Percentiles rank a stretch among this genome's conserved stretches.
Evolutionary conservation across 2,888 invertebrate genomes (phyloP).

Genomic region (Monopis laevigella): DNA sequence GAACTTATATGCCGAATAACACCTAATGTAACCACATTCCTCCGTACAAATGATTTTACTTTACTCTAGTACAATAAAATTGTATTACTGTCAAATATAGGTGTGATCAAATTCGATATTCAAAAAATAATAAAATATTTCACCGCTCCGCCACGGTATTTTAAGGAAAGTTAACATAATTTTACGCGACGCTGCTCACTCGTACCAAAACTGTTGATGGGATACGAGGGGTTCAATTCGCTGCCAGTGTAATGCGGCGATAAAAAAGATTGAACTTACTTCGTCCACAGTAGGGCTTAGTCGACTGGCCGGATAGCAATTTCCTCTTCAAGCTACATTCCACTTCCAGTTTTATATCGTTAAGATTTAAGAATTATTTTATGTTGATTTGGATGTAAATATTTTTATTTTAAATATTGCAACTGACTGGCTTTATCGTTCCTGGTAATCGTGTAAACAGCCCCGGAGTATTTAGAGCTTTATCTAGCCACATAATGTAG

Average conservation of each 20-base stretch:
- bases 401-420: no score
- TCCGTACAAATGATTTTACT: no score
- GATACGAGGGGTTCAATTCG: slow-evolving; percentile 48
- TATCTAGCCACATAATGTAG: no score
- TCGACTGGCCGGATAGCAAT: slow-evolving; percentile 8
- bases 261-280: slow-evolving; percentile 62
- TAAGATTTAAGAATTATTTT: no score
- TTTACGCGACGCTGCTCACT: slow-evolving; percentile 49
- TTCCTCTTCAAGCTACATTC: slow-evolving; percentile 9
- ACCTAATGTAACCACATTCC: no score
- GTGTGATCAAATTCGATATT: not conserved
- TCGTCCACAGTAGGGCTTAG: slow-evolving; percentile 39
- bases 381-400: no score
- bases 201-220: slow-evolving; percentile 32
- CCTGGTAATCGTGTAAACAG: no score
- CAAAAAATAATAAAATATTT: not conserved
- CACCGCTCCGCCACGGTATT: no score
- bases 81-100: not conserved
- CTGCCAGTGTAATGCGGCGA: slow-evolving; percentile 47
- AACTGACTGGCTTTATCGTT: no score
- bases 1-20: no score
- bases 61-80: not conserved
- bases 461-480: no score
- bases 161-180: slow-evolving; percentile 54
- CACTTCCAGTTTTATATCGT: not conserved